Evolutionary conservation across 2,797 vertebrate species (phyloP), one percentile per base, ranked within the genome.

Genomic region (Sebastes diaconus): DNA sequence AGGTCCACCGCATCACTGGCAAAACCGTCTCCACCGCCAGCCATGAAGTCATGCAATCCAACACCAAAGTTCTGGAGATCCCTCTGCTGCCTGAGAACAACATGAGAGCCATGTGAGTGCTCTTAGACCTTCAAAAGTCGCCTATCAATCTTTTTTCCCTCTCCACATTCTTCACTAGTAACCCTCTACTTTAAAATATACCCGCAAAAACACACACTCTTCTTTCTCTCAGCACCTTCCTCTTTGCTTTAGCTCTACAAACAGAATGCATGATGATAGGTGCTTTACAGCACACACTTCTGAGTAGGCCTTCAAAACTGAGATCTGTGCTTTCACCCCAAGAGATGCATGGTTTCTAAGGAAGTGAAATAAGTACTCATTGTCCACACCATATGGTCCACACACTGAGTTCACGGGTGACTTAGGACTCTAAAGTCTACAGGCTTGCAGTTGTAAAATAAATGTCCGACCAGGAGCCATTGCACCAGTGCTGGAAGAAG

Each of bases 21-120:
- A 99, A 99, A 95, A 99, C 99, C 0, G 99, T 99, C 84, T 99
- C 98, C 81, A 99, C 98, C 39, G 97, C 97, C 94, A 99, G 98
- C 95, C 98, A 99, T 0, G 99, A 99, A 95, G 97, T 96, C 81
- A 93, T 99, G 91, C 96, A 99, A 93, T 97, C 96, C 89, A 99
- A 98, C 95, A 99, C 98, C 96, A 99, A 99, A 94, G 95, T 99
- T 82, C 95, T 99, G 94, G 99, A 99, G 95, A 99, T 99, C 81
- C 98, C 98, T 4, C 96, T 99, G 65, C 96, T 99, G 84, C 98
- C 98, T 0, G 97, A 99, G 90, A 99, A 98, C 95, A 99, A 97
- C 96, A 99, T 99, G 98, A 96, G 97, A 80, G 98, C 98, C 82
- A 97, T 98, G 99, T 99, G 95, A 99, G 99, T 94, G 65, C 64